Conservation (phyloP, 2,113 vertebrate genomes). For the Sinocyclocheilus anshuiensis region DNA sequence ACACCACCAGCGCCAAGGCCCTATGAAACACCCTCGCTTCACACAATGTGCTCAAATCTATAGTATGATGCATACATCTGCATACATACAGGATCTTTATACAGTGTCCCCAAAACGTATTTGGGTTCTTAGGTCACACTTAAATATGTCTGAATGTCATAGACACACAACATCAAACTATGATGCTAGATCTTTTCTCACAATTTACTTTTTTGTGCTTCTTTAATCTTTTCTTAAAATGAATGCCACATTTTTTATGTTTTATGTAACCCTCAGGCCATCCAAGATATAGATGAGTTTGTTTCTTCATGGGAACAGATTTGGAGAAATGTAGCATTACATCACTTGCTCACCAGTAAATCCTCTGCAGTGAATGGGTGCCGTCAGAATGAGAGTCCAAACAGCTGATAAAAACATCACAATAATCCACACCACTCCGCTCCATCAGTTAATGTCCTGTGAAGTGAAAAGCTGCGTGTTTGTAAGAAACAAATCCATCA, state of each 20-base stretch:
- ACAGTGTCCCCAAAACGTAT: not conserved
- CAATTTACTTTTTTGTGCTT: not conserved
- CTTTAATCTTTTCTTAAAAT: not conserved
- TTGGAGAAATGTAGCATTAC: too few relatives aligned
- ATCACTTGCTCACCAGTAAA: too few relatives aligned
- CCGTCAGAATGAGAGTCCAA: too few relatives aligned
- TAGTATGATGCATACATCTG: not conserved
- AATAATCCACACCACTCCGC: too few relatives aligned
- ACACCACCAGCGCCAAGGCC: constrained; percentile 89
- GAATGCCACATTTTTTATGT: not conserved
- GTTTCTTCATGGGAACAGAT: too few relatives aligned
- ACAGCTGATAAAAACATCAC: too few relatives aligned
- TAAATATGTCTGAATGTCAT: not conserved
- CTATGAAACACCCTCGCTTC: constrained; percentile 73
- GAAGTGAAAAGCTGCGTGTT: too few relatives aligned
- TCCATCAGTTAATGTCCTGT: too few relatives aligned
- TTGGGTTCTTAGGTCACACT: not conserved
- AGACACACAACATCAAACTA: not conserved
- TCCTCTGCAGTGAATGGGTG: too few relatives aligned
- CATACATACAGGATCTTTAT: not conserved
- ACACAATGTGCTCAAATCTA: constrained; percentile 16
- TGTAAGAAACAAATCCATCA: too few relatives aligned
- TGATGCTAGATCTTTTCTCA: not conserved
- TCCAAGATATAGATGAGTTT: too few relatives aligned
- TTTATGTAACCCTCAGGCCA: not conserved